A percentile compares a stretch with the other conserved stretches of the same genome.
phyloP scores from a whole-genome alignment of 2,888 invertebrate species.

The Bugulina stolonifera region DNA sequence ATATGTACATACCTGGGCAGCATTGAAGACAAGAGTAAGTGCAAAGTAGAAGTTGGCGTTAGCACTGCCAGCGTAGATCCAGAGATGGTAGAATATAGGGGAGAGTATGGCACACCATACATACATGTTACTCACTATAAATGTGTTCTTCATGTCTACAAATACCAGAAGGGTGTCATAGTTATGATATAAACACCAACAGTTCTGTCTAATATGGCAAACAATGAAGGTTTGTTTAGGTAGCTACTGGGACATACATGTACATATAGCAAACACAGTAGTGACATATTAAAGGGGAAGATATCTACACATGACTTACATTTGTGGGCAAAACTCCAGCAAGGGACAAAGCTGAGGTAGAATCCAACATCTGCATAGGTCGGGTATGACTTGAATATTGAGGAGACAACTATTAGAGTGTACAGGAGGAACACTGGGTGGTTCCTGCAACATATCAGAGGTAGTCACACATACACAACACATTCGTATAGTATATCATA shows the following conservation, averaged over 20 bases:
- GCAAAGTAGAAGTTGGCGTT: conserved; percentile 99
- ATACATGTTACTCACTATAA: conserved; percentile 84
- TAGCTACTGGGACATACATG: no score
- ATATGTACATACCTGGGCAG: conserved; percentile 45
- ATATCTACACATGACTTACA: no score
- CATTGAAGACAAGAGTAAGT: conserved; percentile 71
- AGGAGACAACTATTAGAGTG: conserved; percentile 60
- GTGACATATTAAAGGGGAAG: no score
- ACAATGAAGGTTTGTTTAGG: no score
- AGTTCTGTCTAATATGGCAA: no score
- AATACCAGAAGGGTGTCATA: no score
- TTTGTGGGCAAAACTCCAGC: conserved; percentile 81
- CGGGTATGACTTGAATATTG: conserved; percentile 95
- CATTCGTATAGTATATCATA: no score
- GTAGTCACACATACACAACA: no score
- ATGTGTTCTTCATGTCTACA: conserved; percentile 87
- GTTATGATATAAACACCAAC: no score
- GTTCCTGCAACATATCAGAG: conserved; percentile 45
- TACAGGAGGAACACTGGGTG: conserved; percentile 55
- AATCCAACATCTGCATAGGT: conserved; percentile 90
- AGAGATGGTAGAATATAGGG: conserved; percentile 93
- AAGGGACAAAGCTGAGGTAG: conserved; percentile 79
- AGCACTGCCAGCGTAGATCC: conserved; percentile 96
- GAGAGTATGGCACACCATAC: conserved; percentile 82
- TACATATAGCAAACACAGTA: no score